These are phyloP conservation scores for Dromius quadrimaculatus DNA, from an alignment of 2,888 invertebrate species.

Conservation along the genomic window DNA sequence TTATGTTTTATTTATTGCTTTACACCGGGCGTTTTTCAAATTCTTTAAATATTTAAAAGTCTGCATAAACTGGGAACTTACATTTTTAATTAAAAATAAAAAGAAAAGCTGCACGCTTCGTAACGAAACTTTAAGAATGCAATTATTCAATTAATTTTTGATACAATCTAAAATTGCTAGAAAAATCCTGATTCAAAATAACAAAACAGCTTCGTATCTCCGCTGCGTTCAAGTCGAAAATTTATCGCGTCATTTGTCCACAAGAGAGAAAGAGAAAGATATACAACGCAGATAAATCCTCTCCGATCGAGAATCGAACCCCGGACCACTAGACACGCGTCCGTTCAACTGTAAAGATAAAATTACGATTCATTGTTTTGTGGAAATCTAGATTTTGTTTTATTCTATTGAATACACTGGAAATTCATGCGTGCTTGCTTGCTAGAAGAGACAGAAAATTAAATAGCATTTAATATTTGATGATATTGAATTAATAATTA, in stretches of 20 bases:
- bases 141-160: too few relatives aligned
- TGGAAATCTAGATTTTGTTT: background rate
- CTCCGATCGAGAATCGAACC: conserved; percentile 39
- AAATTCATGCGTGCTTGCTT: background rate
- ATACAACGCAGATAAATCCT: conserved; percentile 28
- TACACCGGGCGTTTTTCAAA: background rate
- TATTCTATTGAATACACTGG: background rate
- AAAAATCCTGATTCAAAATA: conserved; percentile 5
- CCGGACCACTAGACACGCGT: conserved; percentile 9
- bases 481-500: too few relatives aligned
- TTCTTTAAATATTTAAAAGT: background rate
- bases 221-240: conserved; percentile 4
- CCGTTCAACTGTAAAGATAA: conserved; percentile 39
- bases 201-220: conserved; percentile 31
- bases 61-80: too few relatives aligned
- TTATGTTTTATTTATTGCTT: background rate
- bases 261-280: background rate
- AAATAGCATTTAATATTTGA: too few relatives aligned
- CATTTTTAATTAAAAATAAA: too few relatives aligned
- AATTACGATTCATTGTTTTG: conserved; percentile 40
- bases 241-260: conserved; percentile 36
- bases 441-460: too few relatives aligned
- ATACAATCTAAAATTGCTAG: background rate
- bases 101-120: too few relatives aligned
- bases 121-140: too few relatives aligned